A percentile compares a stretch with the other conserved stretches of the same genome.
phyloP scores from a whole-genome alignment of 2,888 invertebrate species.

The Merodon equestris region DNA sequence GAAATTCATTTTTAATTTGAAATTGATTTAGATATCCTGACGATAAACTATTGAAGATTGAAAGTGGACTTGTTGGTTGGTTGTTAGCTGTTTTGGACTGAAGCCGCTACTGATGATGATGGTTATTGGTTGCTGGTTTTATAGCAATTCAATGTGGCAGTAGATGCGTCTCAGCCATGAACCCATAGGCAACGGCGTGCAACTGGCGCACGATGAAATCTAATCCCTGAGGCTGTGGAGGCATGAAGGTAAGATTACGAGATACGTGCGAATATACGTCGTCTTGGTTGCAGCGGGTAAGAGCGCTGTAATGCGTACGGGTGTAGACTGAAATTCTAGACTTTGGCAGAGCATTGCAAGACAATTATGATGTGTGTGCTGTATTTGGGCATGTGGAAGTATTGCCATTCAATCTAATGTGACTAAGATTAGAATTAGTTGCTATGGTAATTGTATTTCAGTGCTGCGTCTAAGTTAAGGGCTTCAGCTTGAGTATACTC shows the following conservation, averaged over 20 bases:
- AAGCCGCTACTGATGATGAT: slow-evolving; percentile 49
- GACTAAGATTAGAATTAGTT: too few species aligned
- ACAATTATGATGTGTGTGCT: slow-evolving; percentile 2
- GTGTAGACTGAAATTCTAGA: slow-evolving; percentile 27
- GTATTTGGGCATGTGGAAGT: too few species aligned
- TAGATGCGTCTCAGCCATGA: slow-evolving; percentile 42
- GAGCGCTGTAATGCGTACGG: slow-evolving; percentile 9
- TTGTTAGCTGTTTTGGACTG: slow-evolving; percentile 41
- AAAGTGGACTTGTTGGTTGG: slow-evolving; percentile 36
- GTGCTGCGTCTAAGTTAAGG: too few species aligned
- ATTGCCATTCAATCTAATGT: too few species aligned
- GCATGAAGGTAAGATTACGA: slow-evolving; percentile 22
- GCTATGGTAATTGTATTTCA: too few species aligned
- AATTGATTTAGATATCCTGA: not conserved
- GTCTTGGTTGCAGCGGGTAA: not conserved
- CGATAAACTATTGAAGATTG: not conserved
- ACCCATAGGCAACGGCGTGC: slow-evolving; percentile 21
- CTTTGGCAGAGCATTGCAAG: not conserved
- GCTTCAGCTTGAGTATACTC: too few species aligned
- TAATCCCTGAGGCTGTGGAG: slow-evolving; percentile 48
- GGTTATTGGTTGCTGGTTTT: slow-evolving; percentile 33
- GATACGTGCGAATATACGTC: too few species aligned
- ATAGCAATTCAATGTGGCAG: slow-evolving; percentile 34
- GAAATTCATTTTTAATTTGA: slow-evolving; percentile 60
- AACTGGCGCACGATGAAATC: slow-evolving; percentile 36